Evolutionary conservation across 1,140 invertebrate genomes (phyloP).

Genomic region (Pygmarrhopalites habei): DNA sequence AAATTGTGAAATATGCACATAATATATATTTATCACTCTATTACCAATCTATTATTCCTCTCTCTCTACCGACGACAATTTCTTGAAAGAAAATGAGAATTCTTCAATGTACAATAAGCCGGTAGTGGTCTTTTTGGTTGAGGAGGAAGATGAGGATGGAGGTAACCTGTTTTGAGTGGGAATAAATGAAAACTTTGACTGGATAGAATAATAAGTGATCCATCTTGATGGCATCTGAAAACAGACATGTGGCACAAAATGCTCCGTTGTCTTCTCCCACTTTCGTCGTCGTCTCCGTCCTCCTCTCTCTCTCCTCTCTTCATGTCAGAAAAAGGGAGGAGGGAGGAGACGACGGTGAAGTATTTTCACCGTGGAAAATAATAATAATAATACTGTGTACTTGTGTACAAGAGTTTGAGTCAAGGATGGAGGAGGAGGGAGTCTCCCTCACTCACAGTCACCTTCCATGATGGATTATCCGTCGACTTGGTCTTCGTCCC

Average conservation of each 20-base stretch:
- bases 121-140: too few relatives aligned
- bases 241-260: slow-evolving; percentile 6
- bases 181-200: slow-evolving; percentile 1
- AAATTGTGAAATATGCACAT: too few relatives aligned
- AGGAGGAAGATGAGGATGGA: too few relatives aligned
- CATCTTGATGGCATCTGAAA: slow-evolving; percentile 11
- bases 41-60: too few relatives aligned
- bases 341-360: background rate
- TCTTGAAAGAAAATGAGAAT: too few relatives aligned
- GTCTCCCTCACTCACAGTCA: background rate
- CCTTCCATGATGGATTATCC: slow-evolving; percentile 22
- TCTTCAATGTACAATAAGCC: too few relatives aligned
- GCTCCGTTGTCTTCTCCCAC: background rate
- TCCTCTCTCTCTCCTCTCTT: background rate
- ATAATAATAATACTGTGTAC: background rate
- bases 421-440: background rate
- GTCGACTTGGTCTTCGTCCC: too few relatives aligned
- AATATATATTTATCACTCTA: too few relatives aligned
- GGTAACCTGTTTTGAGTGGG: too few relatives aligned
- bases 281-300: background rate
- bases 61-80: too few relatives aligned
- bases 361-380: background rate
- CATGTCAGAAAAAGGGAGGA: background rate
- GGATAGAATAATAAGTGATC: slow-evolving; percentile 4
- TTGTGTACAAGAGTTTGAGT: background rate